Percentiles rank a stretch among this genome's conserved stretches.
phyloP scores from a whole-genome alignment of 2,797 vertebrate genomes.

The Megalops cyprinoides region DNA sequence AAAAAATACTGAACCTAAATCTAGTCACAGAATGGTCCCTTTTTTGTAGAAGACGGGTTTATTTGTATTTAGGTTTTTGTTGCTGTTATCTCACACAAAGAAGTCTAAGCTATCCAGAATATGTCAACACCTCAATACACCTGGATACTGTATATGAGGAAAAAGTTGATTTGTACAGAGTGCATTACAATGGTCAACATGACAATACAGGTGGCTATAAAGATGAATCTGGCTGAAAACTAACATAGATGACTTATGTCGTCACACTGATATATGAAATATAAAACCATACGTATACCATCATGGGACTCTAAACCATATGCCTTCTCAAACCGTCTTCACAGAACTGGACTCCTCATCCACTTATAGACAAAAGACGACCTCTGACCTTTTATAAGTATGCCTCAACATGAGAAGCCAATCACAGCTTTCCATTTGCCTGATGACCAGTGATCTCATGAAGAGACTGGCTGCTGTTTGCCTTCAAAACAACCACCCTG shows the following conservation, averaged over 20 bases:
- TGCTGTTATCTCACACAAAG: slow-evolving; percentile 22
- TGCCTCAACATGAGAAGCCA: not conserved
- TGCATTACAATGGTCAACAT: slow-evolving; percentile 58
- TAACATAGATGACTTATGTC: not conserved
- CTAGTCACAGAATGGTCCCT: slow-evolving; percentile 23
- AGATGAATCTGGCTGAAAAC: slow-evolving; percentile 16
- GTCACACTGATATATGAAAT: not conserved
- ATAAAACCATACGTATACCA: not conserved
- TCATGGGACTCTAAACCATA: not conserved
- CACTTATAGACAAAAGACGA: too few relatives aligned
- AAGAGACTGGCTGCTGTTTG: not conserved
- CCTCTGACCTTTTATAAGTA: not conserved
- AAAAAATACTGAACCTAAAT: slow-evolving; percentile 15
- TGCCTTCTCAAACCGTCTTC: not conserved
- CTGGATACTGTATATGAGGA: slow-evolving; percentile 29
- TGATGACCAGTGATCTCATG: not conserved
- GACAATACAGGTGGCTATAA: slow-evolving; percentile 56
- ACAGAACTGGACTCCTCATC: not conserved
- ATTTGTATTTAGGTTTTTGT: not conserved
- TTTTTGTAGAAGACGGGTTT: slow-evolving; percentile 20
- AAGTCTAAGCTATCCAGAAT: slow-evolving; percentile 26
- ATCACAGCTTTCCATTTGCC: not conserved
- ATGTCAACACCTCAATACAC: slow-evolving; percentile 26
- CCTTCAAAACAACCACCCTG: not conserved
- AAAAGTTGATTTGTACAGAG: slow-evolving; percentile 55